Percentiles rank a stretch among this genome's conserved stretches.
Conservation (phyloP, 2,797 vertebrate species). For the Rhincodon typus region DNA sequence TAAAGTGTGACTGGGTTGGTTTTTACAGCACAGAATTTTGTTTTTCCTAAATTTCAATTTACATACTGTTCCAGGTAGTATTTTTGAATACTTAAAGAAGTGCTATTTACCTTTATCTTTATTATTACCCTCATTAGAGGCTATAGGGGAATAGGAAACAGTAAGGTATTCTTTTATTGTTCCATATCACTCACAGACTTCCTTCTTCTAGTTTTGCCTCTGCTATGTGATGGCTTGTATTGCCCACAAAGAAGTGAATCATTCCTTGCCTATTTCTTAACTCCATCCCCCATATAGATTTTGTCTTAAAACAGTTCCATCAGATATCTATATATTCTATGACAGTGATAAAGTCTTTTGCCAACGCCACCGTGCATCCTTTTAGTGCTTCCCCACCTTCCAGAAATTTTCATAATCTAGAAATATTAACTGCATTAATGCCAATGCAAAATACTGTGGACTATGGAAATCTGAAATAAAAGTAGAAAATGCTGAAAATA, state of each 20-base stretch:
- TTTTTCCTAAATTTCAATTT: no score
- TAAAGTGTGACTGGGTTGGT: no score
- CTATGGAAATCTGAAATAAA: neutral
- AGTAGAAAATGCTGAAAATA: neutral
- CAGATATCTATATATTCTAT: neutral
- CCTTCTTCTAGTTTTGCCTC: neutral
- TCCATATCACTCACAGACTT: neutral
- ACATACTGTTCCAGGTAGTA: neutral
- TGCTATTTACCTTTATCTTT: neutral
- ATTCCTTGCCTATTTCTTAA: neutral
- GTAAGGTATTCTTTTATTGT: neutral
- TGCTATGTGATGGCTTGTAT: neutral
- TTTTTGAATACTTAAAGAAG: neutral
- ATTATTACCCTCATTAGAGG: neutral
- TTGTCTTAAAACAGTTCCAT: neutral
- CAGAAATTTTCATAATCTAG: neutral
- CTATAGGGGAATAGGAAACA: neutral
- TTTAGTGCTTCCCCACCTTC: neutral
- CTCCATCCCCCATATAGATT: neutral
- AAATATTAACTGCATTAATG: neutral
- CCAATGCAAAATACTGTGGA: neutral
- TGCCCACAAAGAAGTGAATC: neutral
- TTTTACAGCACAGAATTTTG: no score
- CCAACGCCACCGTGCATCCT: neutral
- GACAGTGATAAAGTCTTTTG: neutral